Conservation (phyloP, 2,888 invertebrate genomes). For the Tineola bisselliella region DNA sequence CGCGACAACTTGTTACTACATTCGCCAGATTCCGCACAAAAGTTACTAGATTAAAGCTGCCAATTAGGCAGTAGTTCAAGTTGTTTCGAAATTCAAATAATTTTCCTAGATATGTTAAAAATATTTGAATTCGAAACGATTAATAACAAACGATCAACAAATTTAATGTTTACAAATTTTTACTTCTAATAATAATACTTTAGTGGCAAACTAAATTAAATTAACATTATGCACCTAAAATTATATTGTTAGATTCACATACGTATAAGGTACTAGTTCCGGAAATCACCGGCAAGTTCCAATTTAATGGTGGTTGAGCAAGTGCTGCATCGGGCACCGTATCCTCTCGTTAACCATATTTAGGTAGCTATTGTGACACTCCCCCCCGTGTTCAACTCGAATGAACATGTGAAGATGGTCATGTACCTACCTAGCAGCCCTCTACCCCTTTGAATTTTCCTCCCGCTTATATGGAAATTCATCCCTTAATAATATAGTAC, state of each 20-base stretch:
- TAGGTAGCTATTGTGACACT: no score
- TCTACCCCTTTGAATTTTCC: no score
- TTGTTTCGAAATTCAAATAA: conserved; percentile 62
- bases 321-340: conserved; percentile 40
- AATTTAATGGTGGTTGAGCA: conserved; percentile 65
- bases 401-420: no score
- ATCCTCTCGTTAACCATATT: conserved; percentile 15
- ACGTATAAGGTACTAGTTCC: conserved; percentile 36
- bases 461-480: no score
- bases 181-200: no score
- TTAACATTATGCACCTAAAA: no score
- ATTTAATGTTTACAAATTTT: background rate
- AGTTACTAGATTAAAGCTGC: conserved; percentile 67
- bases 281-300: conserved; percentile 51
- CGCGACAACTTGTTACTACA: conserved; percentile 61
- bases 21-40: conserved; percentile 58
- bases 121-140: background rate
- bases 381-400: no score
- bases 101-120: conserved; percentile 21
- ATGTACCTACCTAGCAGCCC: no score
- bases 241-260: background rate
- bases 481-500: no score
- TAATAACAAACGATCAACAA: no score
- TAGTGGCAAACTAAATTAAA: background rate
- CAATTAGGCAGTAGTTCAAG: conserved; percentile 63